Evolutionary conservation across 2,113 vertebrate genomes (phyloP), one percentile per base, ranked within the genome.

Genomic region (Zootoca vivipara): DNA sequence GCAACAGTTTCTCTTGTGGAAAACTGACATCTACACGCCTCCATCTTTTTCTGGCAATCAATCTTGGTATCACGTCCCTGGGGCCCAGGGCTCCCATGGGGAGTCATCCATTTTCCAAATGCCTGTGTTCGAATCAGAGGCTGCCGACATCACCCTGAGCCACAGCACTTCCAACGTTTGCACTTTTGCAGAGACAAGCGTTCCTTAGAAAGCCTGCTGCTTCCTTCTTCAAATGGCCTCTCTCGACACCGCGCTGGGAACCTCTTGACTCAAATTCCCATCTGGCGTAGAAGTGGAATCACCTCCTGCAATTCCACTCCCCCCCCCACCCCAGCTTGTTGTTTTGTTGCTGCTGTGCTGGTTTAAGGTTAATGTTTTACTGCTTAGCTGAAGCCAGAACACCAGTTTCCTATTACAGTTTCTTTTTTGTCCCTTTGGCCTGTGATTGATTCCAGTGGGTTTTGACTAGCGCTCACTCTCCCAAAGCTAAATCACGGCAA

Each of bases 291-390:
- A 85, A 73, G 16, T 52, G 74, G 91, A 93, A 90, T 74, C 78
- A 87, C 81, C 86, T 78, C n/a, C 78, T 85, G 78, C 90, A 87
- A 77, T 65, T 85, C 92, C 89, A 10, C 46, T 5, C 10, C 26
- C 58, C 22, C 16, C 13, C 13, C 30, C 56, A 9, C 42, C 33
- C 67, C 30, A 52, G 58, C 30, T 88, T 88, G 80, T 77, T 88
- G 70, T 88, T 77, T 89, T 85, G 88, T 89, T 83, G 78, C 92
- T 85, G 90, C 78, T 92, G 72, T 88, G 82, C 80, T 81, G 91
- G 86, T 85, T 89, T 89, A 93, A 95, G 89, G 94, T 94, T 92
- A 94, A 94, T 81, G 86, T 90, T 91, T 87, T 87, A 81, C 85
- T 90, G 82, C 73, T 28, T 89, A 87, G 82, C 85, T 89, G 83